phyloP scores from a whole-genome alignment of 2,797 vertebrate genomes.

The Loris lydekkerianus region DNA sequence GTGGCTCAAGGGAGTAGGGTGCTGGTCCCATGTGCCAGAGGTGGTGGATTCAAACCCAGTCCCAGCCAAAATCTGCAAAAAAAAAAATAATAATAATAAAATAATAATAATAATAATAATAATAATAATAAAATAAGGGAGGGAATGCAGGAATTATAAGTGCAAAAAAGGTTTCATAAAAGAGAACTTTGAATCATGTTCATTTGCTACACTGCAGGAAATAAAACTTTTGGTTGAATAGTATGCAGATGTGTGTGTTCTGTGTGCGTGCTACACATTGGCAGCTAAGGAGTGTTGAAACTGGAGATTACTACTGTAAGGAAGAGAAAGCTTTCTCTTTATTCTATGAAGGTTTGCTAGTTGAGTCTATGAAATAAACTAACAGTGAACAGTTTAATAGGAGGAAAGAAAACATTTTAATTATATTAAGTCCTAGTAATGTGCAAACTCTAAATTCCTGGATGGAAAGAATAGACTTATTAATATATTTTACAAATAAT shows the following conservation, averaged over 20 bases:
- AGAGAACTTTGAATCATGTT: background rate
- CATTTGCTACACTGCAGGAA: background rate
- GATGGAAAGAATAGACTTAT: background rate
- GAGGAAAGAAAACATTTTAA: background rate
- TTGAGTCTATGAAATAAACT: background rate
- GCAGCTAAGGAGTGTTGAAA: background rate
- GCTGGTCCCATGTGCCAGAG: too few species aligned
- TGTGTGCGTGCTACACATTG: background rate
- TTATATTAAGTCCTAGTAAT: background rate
- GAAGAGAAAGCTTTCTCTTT: background rate
- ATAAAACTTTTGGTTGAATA: background rate
- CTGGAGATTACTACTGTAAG: background rate
- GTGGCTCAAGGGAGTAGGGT: too few species aligned
- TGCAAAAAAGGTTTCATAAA: background rate
- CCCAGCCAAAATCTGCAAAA: too few species aligned
- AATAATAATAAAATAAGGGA: background rate
- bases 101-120: too few species aligned
- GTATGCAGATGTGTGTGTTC: background rate
- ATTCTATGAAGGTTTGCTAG: background rate
- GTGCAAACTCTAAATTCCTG: background rate
- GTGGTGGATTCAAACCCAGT: too few species aligned
- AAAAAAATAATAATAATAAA: too few species aligned
- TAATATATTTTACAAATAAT: conserved; percentile 24
- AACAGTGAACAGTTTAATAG: background rate
- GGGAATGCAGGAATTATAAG: background rate